Conservation (phyloP, 2,113 vertebrate genomes). For the Serilophus lunatus region DNA sequence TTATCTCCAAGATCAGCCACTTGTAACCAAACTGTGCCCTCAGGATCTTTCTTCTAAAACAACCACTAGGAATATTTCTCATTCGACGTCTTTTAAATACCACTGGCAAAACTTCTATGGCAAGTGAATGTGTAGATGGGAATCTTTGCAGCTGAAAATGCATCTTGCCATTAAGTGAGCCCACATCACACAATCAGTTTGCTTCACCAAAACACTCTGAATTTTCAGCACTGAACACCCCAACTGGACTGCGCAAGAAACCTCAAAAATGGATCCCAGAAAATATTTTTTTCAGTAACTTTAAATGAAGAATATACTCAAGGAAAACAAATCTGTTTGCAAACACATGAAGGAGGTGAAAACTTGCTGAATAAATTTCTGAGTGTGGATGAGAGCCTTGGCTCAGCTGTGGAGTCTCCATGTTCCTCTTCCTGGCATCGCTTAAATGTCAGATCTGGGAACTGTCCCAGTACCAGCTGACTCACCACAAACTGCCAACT, state of each 20-base stretch:
- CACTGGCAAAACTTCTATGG: not conserved
- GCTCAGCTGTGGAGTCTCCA: not conserved
- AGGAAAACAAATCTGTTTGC: slow-evolving; percentile 8
- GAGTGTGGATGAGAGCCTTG: not conserved
- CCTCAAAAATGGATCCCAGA: not conserved
- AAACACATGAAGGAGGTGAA: not conserved
- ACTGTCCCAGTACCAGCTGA: not conserved
- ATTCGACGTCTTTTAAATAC: not conserved
- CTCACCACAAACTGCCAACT: slow-evolving; percentile 26
- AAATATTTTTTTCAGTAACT: not conserved
- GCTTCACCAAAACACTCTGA: not conserved
- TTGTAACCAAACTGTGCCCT: not conserved
- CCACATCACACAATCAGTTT: not conserved
- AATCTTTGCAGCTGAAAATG: not conserved
- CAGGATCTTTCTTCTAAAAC: not conserved
- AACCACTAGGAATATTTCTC: not conserved
- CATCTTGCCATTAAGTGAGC: not conserved
- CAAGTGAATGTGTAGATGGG: not conserved
- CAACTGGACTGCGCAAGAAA: not conserved
- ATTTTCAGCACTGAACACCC: not conserved
- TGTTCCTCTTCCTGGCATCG: not conserved
- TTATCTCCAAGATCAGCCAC: not conserved
- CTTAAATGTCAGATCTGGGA: slow-evolving; percentile 55
- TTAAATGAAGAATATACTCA: not conserved
- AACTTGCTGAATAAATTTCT: slow-evolving; percentile 1